Percentiles rank a stretch among this genome's conserved stretches.
Evolutionary conservation across 37 sponge, comb jelly and placozoan species (phyloP).

Genomic region (Chondrilla cf. caribensis): DNA sequence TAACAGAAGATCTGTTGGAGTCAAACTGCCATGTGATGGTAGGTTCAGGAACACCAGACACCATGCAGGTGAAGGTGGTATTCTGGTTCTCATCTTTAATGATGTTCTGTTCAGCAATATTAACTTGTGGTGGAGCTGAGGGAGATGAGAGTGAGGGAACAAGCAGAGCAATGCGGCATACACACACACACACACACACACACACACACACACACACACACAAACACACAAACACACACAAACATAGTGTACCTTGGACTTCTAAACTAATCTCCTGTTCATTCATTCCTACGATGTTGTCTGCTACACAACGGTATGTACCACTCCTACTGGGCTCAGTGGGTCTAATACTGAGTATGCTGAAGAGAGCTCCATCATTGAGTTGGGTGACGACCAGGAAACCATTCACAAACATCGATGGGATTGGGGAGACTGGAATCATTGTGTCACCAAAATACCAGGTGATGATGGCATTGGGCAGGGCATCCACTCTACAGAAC

Average conservation of each 20-base stretch:
- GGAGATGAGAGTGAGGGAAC: too few species aligned
- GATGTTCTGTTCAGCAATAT: not conserved
- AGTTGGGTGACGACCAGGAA: not conserved
- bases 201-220: too few species aligned
- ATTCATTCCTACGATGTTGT: not conserved
- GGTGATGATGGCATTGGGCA: too few species aligned
- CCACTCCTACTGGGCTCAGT: not conserved
- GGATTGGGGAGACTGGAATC: too few species aligned
- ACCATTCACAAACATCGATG: not conserved
- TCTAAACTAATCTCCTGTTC: not conserved
- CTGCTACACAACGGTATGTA: constrained; percentile 1
- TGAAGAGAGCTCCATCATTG: not conserved
- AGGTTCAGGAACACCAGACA: not conserved
- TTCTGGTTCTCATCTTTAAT: not conserved
- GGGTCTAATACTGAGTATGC: not conserved
- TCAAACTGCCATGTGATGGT: not conserved
- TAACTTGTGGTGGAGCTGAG: not conserved
- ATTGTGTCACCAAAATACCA: too few species aligned
- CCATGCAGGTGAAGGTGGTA: not conserved
- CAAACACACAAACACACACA: not conserved
- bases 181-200: too few species aligned
- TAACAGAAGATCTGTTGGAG: not conserved
- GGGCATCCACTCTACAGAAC: too few species aligned
- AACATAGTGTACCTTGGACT: not conserved
- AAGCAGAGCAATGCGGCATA: too few species aligned